A percentile compares a stretch with the other conserved stretches of the same genome.
These are phyloP conservation scores for Dendrocopos noguchii DNA, from an alignment of 2,113 vertebrate genomes.

Conservation along the genomic window DNA sequence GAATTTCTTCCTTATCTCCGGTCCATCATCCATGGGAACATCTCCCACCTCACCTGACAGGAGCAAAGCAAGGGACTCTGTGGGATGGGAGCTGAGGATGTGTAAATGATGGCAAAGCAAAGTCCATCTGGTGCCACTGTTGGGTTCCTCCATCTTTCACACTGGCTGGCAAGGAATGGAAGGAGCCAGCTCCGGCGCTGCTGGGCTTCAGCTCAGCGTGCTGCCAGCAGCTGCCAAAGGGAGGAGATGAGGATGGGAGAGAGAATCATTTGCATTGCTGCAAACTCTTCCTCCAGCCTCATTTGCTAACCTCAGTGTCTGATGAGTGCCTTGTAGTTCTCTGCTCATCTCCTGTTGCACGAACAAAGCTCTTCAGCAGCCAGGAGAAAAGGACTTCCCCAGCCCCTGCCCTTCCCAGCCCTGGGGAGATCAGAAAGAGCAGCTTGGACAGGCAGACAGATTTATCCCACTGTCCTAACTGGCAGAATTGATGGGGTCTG, in stretches of 20 bases:
- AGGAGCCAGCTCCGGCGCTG: neutral
- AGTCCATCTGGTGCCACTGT: constrained; percentile 42
- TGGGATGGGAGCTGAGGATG: neutral
- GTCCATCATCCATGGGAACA: neutral
- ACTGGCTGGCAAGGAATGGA: neutral
- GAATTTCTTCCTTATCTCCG: too few relatives aligned
- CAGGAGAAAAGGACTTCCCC: neutral
- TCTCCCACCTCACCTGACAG: neutral
- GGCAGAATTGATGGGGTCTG: constrained; percentile 38
- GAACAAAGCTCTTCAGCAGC: neutral
- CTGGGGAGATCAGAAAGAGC: neutral
- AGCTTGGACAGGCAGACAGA: neutral
- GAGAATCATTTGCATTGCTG: neutral
- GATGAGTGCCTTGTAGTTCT: neutral
- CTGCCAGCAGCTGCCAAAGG: constrained; percentile 50
- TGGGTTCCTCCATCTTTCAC: neutral
- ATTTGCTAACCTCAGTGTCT: neutral
- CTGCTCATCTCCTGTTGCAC: rapidly evolving
- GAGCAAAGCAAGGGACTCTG: neutral
- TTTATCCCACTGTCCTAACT: constrained; percentile 49
- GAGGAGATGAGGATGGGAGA: neutral
- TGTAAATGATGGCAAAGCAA: neutral
- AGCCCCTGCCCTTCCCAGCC: neutral
- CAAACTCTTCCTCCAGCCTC: constrained; percentile 1
- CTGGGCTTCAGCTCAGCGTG: neutral